Conservation (phyloP, 2,113 vertebrate genomes). For the Cyprinodon tularosa region DNA sequence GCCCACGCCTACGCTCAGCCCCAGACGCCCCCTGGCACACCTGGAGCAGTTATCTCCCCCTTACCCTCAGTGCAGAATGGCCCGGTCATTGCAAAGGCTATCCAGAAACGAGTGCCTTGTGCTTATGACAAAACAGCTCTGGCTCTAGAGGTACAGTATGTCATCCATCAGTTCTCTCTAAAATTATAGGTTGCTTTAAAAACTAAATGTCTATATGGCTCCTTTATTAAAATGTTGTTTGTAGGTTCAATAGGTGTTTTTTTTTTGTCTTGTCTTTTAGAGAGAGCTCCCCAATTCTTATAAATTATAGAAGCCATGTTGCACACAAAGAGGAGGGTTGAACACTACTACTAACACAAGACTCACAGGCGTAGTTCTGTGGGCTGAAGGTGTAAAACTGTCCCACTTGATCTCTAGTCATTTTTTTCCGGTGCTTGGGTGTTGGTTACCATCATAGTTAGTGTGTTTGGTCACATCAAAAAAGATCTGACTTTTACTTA, state of each 20-base stretch:
- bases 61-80: conserved; percentile 94
- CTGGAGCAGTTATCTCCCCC: conserved; percentile 87
- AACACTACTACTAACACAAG: neutral
- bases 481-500: neutral
- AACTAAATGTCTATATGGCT: no score
- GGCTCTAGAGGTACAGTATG: conserved; percentile 89
- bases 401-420: neutral
- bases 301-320: neutral
- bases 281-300: no score
- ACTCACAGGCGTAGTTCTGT: neutral
- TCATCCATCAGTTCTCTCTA: no score
- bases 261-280: no score
- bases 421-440: neutral
- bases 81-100: conserved; percentile 95
- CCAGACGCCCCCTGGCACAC: conserved; percentile 83
- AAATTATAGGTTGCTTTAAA: neutral
- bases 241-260: neutral
- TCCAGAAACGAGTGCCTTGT: conserved; percentile 97
- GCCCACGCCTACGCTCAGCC: conserved; percentile 97
- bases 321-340: neutral
- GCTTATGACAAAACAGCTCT: conserved; percentile 98
- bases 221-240: neutral
- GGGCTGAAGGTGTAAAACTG: conserved; percentile 26
- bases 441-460: neutral
- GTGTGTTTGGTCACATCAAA: neutral